phyloP scores from a whole-genome alignment of 2,797 vertebrate species.

The Ctenochaetus hawaiiensis region DNA sequence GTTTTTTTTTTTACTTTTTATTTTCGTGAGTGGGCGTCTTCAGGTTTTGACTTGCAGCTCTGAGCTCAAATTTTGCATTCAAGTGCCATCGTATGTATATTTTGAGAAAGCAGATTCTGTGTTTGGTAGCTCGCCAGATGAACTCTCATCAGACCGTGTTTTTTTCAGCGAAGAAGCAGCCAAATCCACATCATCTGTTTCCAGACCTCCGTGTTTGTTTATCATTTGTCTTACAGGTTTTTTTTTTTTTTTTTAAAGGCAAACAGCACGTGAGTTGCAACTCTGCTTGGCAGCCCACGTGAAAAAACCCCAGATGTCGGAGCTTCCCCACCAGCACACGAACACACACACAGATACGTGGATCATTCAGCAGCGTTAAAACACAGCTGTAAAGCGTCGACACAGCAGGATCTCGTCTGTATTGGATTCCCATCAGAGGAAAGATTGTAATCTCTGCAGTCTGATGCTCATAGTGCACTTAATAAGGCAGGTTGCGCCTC shows the following conservation, averaged over 20 bases:
- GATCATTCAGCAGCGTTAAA: constrained; percentile 20
- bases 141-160: constrained; percentile 27
- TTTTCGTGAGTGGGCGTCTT: constrained; percentile 42
- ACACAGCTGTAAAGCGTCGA: constrained; percentile 30
- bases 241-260: background rate
- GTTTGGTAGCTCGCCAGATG: constrained; percentile 47
- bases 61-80: constrained; percentile 33
- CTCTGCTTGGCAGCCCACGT: constrained; percentile 33
- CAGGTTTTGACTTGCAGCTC: constrained; percentile 58
- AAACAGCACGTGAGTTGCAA: constrained; percentile 14
- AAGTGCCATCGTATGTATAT: constrained; percentile 19
- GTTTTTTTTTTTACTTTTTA: background rate
- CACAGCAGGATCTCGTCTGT: constrained; percentile 1
- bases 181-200: constrained; percentile 38
- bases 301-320: constrained; percentile 33
- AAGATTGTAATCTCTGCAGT: background rate
- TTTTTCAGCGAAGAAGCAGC: constrained; percentile 38
- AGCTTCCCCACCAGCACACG: constrained; percentile 12
- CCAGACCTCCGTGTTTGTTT: constrained; percentile 30
- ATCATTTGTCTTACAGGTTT: constrained; percentile 28
- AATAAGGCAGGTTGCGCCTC: background rate
- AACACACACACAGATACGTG: constrained; percentile 27
- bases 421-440: constrained; percentile 11
- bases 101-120: constrained; percentile 33
- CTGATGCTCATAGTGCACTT: background rate